Evolutionary conservation across 2,888 invertebrate species (phyloP).

Genomic region (Pammene fasciana): DNA sequence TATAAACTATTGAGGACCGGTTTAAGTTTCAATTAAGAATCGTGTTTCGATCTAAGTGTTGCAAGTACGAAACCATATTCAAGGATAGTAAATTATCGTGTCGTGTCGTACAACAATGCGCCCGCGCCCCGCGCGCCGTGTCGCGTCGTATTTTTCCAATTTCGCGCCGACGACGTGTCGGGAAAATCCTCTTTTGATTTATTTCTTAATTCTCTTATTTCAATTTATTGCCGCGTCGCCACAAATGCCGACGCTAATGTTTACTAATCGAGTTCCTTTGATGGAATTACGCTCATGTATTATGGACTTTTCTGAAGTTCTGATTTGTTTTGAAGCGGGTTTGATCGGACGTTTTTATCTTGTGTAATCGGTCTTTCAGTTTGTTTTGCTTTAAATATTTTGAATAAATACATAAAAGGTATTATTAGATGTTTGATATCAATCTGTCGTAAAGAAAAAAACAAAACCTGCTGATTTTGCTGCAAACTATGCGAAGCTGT

Average conservation of each 20-base stretch:
- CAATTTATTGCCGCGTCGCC: slow-evolving; percentile 74
- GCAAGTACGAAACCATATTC: too few species aligned
- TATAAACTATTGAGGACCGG: too few species aligned
- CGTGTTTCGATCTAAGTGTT: too few species aligned
- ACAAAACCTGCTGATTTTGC: too few species aligned
- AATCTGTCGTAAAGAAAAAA: too few species aligned
- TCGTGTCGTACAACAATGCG: slow-evolving; percentile 43
- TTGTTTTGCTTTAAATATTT: background rate
- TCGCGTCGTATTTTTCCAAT: slow-evolving; percentile 73
- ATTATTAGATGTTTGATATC: background rate
- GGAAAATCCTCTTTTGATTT: slow-evolving; percentile 82
- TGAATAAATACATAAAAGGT: background rate
- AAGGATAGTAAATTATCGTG: background rate
- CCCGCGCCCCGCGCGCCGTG: slow-evolving; percentile 44
- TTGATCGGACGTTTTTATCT: slow-evolving; percentile 2
- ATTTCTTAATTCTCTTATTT: slow-evolving; percentile 83
- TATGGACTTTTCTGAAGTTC: slow-evolving; percentile 41
- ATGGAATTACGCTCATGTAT: slow-evolving; percentile 43
- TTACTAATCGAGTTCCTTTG: slow-evolving; percentile 52
- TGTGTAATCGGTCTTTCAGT: background rate
- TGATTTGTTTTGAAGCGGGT: slow-evolving; percentile 37
- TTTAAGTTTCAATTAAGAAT: too few species aligned
- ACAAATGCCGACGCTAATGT: slow-evolving; percentile 79
- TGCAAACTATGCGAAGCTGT: too few species aligned
- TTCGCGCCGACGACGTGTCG: slow-evolving; percentile 73